A percentile compares a stretch with the other conserved stretches of the same genome.
phyloP scores from a whole-genome alignment of 2,797 vertebrate genomes.

The Gallinago stenura region DNA sequence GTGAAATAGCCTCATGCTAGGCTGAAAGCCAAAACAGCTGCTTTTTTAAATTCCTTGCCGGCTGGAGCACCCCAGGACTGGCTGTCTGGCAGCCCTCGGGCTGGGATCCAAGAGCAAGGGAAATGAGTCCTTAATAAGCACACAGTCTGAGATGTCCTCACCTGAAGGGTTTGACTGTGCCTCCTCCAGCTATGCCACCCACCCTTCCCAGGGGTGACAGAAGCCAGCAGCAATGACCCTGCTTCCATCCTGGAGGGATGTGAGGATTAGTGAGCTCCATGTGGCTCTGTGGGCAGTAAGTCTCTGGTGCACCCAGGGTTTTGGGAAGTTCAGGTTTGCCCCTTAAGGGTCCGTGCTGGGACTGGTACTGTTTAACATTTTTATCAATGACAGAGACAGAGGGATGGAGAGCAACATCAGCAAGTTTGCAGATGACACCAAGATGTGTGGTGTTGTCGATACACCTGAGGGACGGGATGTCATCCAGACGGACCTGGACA shows the following conservation, averaged over 20 bases:
- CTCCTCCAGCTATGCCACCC: background rate
- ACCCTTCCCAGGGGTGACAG: background rate
- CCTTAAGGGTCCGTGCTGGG: no score
- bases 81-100: background rate
- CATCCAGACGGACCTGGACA: no score
- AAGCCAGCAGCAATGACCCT: background rate
- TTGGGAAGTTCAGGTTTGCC: background rate
- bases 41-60: background rate
- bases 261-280: background rate
- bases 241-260: accelerated
- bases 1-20: background rate
- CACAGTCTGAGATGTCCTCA: background rate
- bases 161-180: background rate
- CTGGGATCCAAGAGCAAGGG: background rate
- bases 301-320: accelerated
- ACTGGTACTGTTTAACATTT: no score
- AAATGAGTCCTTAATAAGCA: conserved; percentile 28
- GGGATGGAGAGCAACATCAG: no score
- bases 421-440: no score
- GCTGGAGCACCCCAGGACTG: background rate
- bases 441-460: no score
- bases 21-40: conserved; percentile 31
- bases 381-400: no score
- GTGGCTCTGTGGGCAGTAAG: background rate
- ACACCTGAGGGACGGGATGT: no score